Conservation (phyloP, 2,113 vertebrate species). For the Asarcornis scutulata region DNA sequence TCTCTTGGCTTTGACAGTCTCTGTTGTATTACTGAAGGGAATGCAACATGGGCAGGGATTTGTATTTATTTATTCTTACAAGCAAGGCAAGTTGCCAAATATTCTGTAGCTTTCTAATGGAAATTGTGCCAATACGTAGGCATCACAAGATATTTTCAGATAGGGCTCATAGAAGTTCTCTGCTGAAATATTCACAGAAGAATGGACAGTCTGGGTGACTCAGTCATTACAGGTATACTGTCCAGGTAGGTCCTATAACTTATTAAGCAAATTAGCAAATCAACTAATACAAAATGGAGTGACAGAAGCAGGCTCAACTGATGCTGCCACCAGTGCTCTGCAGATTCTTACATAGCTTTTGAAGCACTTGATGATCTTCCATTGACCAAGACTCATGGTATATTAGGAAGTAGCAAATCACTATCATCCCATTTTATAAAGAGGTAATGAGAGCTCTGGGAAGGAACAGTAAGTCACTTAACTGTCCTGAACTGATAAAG, state of each 20-base stretch:
- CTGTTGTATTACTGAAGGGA: neutral
- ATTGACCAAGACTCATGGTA: neutral
- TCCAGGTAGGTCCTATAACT: neutral
- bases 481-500: neutral
- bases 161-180: neutral
- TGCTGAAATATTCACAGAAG: neutral
- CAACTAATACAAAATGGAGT: neutral
- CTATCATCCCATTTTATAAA: neutral
- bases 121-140: neutral
- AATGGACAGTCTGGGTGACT: neutral
- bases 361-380: neutral
- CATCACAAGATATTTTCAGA: constrained; percentile 8
- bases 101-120: neutral
- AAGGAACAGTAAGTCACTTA: neutral
- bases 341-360: neutral
- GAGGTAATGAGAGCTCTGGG: neutral
- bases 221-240: neutral
- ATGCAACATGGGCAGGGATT: neutral
- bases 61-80: neutral
- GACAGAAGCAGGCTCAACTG: neutral
- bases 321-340: neutral
- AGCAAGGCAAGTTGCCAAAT: neutral
- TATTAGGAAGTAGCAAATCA: neutral
- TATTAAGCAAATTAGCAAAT: neutral
- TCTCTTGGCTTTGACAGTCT: neutral